Conservation (phyloP, 2,888 invertebrate genomes). For the Lasioglossum figueresi region DNA sequence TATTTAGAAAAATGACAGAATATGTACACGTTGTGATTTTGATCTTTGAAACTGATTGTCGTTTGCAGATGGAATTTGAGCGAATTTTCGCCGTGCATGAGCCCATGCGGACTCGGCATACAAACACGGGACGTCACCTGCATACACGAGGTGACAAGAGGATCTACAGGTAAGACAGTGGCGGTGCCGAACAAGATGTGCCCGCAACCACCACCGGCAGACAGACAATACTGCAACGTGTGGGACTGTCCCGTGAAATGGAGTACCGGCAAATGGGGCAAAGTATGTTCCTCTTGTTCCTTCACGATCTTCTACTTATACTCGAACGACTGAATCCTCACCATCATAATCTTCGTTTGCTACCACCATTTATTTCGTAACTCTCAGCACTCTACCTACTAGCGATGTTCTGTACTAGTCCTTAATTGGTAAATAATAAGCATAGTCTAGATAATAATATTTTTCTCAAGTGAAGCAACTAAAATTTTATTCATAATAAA, state of each 20-base stretch:
- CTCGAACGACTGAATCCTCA: neutral
- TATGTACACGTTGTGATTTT: neutral
- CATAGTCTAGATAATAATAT: neutral
- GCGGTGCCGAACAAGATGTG: constrained; percentile 97
- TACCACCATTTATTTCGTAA: neutral
- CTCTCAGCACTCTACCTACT: neutral
- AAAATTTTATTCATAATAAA: neutral
- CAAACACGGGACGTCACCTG: constrained; percentile 96
- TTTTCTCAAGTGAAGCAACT: neutral
- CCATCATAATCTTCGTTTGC: neutral
- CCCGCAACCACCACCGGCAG: constrained; percentile 94
- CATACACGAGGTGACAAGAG: constrained; percentile 94
- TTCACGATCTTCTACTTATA: neutral
- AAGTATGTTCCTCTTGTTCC: constrained; percentile 81
- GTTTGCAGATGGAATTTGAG: constrained; percentile 92
- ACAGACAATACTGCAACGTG: constrained; percentile 95
- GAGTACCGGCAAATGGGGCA: constrained; percentile 95
- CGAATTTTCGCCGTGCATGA: constrained; percentile 95
- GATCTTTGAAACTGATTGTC: constrained; percentile 15
- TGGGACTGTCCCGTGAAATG: constrained; percentile 96
- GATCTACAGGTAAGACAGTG: constrained; percentile 92
- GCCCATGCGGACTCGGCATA: constrained; percentile 97
- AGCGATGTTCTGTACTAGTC: neutral
- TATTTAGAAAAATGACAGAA: neutral
- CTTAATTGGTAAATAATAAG: neutral